phyloP scores from a whole-genome alignment of 2,113 vertebrate genomes.

The Mus musculus region DNA sequence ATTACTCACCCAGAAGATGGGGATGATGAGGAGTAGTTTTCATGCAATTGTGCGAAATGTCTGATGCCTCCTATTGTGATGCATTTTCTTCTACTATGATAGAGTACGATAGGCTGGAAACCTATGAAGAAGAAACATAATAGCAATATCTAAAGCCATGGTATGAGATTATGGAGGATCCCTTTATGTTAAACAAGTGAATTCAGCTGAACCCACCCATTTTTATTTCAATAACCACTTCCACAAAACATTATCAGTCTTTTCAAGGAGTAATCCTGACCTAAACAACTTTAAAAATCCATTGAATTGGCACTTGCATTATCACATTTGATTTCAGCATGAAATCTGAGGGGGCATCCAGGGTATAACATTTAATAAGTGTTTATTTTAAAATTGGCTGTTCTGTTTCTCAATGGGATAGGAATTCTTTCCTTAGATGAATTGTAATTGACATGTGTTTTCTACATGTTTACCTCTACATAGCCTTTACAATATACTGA shows the following conservation, averaged over 20 bases:
- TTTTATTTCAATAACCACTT: not conserved
- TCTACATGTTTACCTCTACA: not conserved
- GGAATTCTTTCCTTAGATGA: not conserved
- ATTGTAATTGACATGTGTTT: not conserved
- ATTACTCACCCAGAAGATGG: not conserved
- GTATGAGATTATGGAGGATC: not conserved
- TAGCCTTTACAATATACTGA: not conserved
- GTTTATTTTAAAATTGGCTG: constrained; percentile 17
- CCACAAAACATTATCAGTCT: not conserved
- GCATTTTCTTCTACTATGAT: not conserved
- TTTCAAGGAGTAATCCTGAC: not conserved
- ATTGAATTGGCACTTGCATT: not conserved
- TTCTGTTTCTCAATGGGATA: not conserved
- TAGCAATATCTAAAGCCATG: not conserved
- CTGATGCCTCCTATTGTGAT: not conserved
- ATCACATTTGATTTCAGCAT: not conserved
- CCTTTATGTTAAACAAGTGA: not conserved
- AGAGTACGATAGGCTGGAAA: not conserved
- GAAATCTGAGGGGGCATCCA: not conserved
- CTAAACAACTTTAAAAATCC: not conserved
- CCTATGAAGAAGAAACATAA: not conserved
- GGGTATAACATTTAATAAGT: not conserved
- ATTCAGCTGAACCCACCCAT: not conserved
- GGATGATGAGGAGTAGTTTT: not conserved
- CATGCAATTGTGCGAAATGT: not conserved